Evolutionary conservation across 2,797 vertebrate genomes (phyloP), one percentile per base, ranked within the genome.

Genomic region (Oreochromis grahami): DNA sequence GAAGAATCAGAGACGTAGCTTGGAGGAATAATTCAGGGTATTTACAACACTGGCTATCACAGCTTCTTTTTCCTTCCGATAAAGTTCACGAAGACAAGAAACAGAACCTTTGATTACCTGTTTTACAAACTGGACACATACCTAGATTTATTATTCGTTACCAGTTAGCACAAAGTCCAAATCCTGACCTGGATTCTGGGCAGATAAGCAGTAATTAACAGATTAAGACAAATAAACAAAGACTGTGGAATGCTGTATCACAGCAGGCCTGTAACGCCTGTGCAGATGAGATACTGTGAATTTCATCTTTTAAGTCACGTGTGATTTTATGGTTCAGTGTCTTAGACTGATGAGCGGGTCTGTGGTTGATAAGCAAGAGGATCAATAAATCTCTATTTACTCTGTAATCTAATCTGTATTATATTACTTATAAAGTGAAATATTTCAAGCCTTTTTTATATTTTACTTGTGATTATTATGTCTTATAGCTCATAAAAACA

Each of bases 1-100:
- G 63, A 68, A 68, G 36, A 9, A 43, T 41, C 13, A 24, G 36
- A 24, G 38, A 68, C 8, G 13, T 0, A 0, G 34, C 6, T 79
- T 7, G 26, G n/a, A 53, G 8, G 34, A 45, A 38, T 55, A 24
- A 7, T 79, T 79, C 38, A 24, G 79, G 19, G 68, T 52, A 38
- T 80, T 45, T 36, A 4, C n/a, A 70, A 4, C 68, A 48, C 55
- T 0, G 45, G n/a, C 2, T 0, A 51, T 11, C n/a, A 32, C 43
- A 29, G 48, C 48, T 55, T 34, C 29, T 58, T 81, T 9, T 32
- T 60, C 29, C 56, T 58, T 58, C 15, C 5, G 1, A 0, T 70
- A 29, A 29, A 17, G 21, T 72, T 72, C 41, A 48, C 4, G 2
- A 26, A 45, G 21, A 70, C 38, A 45, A 43, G 38, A 43, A 70